Evolutionary conservation across 2,888 invertebrate genomes (phyloP), one percentile per base, ranked within the genome.

Genomic region (Eupeodes latifasciatus): DNA sequence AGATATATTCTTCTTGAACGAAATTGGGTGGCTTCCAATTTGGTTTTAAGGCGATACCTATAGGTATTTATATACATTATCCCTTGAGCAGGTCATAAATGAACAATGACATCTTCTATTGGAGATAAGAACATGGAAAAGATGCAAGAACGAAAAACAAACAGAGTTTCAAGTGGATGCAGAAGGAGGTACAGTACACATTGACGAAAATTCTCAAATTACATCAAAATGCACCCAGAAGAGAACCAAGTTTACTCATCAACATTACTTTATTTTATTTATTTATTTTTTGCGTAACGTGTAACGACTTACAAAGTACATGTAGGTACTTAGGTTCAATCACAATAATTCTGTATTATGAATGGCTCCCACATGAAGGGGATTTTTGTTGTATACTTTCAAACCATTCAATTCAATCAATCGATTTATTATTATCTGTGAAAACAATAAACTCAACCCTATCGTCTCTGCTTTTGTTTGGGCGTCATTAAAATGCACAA

Each of bases 401-500:
- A 14, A 4, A 36, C 40, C 34, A 64, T 69, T 36, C 44, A 84
- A 79, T 84, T 74, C 40, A 69, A 69, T 36, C 36, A 12, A 72
- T 72, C 71, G 71, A 72, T 72, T 61, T 74, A 55, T 61, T 74
- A 55, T 61, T 59, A 72, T 72, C 78, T 64, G 44, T 57, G n/a
- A 61, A 79, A 49, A 74, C 66, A 79, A 78, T 66, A 62, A 57
- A 51, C 66, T 47, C 51, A 51, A 59, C 72, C 71, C 51, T n/a
- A 11, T 51, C 7, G 19, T 55, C n/a, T 62, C 57, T 61, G 57
- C 40, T 36, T 51, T 64, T 47, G 66, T 75, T 77, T 76, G 62
- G 81, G 77, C 61, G 77, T 78, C 74, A 59, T 75, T 81, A 77
- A 49, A 81, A 77, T 85, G 77, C 85, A 85, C 62, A 81, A 81